A percentile compares a stretch with the other conserved stretches of the same genome.
These are phyloP conservation scores for Ephestia elutella DNA, from an alignment of 1,140 invertebrate genomes.

Conservation along the genomic window DNA sequence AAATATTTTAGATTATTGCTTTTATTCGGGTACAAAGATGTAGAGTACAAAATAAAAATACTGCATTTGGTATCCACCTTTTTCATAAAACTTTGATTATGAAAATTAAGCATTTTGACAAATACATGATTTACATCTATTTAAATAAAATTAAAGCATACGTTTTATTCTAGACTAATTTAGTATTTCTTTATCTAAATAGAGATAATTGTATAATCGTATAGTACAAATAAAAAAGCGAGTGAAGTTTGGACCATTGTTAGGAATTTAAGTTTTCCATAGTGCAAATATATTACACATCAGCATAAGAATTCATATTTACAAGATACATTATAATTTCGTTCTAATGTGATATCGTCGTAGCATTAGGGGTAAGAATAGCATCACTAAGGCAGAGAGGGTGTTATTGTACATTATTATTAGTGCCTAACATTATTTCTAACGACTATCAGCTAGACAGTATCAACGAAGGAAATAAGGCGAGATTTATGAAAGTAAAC, in stretches of 20 bases:
- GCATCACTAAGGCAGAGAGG: slow-evolving; percentile 69
- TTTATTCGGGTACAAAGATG: slow-evolving; percentile 73
- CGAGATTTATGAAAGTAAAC: slow-evolving; percentile 45
- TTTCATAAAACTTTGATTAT: slow-evolving; percentile 68
- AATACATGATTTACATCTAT: slow-evolving; percentile 67
- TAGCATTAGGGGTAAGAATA: slow-evolving; percentile 64
- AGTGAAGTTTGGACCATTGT: slow-evolving; percentile 72
- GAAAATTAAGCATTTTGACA: slow-evolving; percentile 70
- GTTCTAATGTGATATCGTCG: slow-evolving; percentile 49
- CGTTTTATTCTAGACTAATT: slow-evolving; percentile 61
- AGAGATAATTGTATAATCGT: slow-evolving; percentile 65
- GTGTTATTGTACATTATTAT: slow-evolving; percentile 66
- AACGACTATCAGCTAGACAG: slow-evolving; percentile 46
- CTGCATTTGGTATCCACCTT: slow-evolving; percentile 71
- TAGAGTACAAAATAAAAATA: slow-evolving; percentile 74
- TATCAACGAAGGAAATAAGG: slow-evolving; percentile 48
- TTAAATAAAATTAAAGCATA: slow-evolving; percentile 69
- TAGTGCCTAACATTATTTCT: slow-evolving; percentile 46
- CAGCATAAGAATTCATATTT: slow-evolving; percentile 66
- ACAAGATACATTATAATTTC: slow-evolving; percentile 58
- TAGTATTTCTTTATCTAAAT: slow-evolving; percentile 69
- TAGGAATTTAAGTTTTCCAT: slow-evolving; percentile 70
- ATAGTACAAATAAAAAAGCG: slow-evolving; percentile 72
- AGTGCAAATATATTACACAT: slow-evolving; percentile 60
- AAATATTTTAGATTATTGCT: slow-evolving; percentile 55